A percentile compares a stretch with the other conserved stretches of the same genome.
Conservation (phyloP, 2,888 invertebrate species). For the Epinotia bilunana region DNA sequence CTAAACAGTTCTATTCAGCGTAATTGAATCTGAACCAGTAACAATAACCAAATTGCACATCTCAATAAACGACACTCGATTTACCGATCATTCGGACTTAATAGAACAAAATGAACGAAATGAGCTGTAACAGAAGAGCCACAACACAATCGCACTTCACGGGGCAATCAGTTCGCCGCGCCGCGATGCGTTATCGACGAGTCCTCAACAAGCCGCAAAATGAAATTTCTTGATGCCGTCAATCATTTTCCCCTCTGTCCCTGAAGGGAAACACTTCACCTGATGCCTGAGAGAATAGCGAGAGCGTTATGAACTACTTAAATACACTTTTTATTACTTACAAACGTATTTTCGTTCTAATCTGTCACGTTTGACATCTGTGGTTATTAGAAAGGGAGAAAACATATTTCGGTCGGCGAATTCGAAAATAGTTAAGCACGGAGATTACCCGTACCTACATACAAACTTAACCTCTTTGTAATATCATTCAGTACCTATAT, state of each 20-base stretch:
- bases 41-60: constrained; percentile 43
- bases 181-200: constrained; percentile 69
- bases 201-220: constrained; percentile 82
- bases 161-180: constrained; percentile 68
- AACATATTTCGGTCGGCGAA: too few relatives aligned
- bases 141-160: constrained; percentile 69
- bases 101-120: constrained; percentile 70
- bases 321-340: too few relatives aligned
- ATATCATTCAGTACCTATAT: background rate
- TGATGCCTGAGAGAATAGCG: constrained; percentile 45
- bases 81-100: constrained; percentile 59
- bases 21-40: constrained; percentile 43
- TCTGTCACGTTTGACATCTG: too few relatives aligned
- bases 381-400: too few relatives aligned
- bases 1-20: constrained; percentile 23
- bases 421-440: too few relatives aligned
- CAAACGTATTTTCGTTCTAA: too few relatives aligned
- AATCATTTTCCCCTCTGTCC: constrained; percentile 79
- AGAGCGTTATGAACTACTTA: background rate
- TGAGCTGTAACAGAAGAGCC: constrained; percentile 72
- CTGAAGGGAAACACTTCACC: constrained; percentile 33
- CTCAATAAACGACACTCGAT: constrained; percentile 57
- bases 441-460: too few relatives aligned
- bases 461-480: background rate
- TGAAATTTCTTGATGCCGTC: constrained; percentile 82